Evolutionary conservation across 2,888 invertebrate genomes (phyloP).

Genomic region (Masnerella sp.): DNA sequence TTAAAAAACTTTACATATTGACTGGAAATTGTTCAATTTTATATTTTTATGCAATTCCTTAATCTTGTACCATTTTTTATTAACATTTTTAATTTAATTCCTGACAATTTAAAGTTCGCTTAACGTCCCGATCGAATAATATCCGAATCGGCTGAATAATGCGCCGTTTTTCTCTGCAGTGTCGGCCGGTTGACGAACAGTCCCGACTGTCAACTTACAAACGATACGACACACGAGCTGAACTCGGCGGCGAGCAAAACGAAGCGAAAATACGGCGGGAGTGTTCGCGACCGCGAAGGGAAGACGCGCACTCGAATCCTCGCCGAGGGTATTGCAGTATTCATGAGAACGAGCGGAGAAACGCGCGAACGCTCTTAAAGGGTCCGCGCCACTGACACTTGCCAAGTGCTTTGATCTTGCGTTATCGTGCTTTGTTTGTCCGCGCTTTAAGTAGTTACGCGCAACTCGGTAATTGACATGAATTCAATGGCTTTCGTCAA

Average conservation of each 20-base stretch:
- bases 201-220: conserved; percentile 74
- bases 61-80: too few species aligned
- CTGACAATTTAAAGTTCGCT: too few species aligned
- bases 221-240: conserved; percentile 72
- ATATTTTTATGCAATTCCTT: too few species aligned
- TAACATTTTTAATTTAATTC: too few species aligned
- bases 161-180: conserved; percentile 67
- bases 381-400: conserved; percentile 67
- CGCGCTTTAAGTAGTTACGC: conserved; percentile 39
- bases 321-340: conserved; percentile 68
- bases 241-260: conserved; percentile 62
- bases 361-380: conserved; percentile 65
- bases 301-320: conserved; percentile 61
- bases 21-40: too few species aligned
- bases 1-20: too few species aligned
- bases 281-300: conserved; percentile 25
- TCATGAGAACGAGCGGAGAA: conserved; percentile 67
- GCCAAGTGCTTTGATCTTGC: conserved; percentile 61
- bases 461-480: conserved; percentile 45
- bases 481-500: conserved; percentile 40
- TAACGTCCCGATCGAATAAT: conserved; percentile 40
- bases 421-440: conserved; percentile 55
- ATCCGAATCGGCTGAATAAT: conserved; percentile 63
- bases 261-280: conserved; percentile 34
- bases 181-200: conserved; percentile 66